phyloP scores from a whole-genome alignment of 1,140 invertebrate species.

The Hypothenemus hampei region DNA sequence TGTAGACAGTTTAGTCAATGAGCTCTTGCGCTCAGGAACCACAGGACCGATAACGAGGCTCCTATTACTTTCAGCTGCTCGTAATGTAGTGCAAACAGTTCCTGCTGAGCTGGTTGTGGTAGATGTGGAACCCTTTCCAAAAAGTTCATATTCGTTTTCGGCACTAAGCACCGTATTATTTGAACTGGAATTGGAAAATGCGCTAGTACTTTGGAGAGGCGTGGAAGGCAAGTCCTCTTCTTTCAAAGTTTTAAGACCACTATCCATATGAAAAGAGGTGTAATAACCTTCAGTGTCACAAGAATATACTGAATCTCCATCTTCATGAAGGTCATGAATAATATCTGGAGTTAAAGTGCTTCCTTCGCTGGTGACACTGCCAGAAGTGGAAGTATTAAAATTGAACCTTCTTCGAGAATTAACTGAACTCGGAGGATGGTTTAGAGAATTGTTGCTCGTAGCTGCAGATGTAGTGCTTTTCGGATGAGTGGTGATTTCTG shows the following conservation, averaged over 20 bases:
- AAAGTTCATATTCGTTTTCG: slow-evolving; percentile 84
- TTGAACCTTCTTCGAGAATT: slow-evolving; percentile 58
- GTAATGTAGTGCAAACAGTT: slow-evolving; percentile 76
- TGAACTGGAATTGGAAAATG: slow-evolving; percentile 51
- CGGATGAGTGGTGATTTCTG: slow-evolving; percentile 71
- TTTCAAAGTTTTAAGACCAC: slow-evolving; percentile 79
- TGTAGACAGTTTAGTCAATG: slow-evolving; percentile 50
- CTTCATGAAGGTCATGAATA: slow-evolving; percentile 67
- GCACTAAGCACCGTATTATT: slow-evolving; percentile 59
- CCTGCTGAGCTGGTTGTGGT: slow-evolving; percentile 86
- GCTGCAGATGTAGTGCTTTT: slow-evolving; percentile 61
- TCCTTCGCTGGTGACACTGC: slow-evolving; percentile 78
- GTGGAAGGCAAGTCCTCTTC: slow-evolving; percentile 69
- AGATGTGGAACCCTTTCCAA: slow-evolving; percentile 81
- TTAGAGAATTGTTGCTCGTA: slow-evolving; percentile 62
- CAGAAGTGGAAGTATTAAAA: slow-evolving; percentile 68
- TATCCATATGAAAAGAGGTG: slow-evolving; percentile 95
- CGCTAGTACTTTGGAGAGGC: slow-evolving; percentile 58
- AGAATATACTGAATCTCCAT: slow-evolving; percentile 89
- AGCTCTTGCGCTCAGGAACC: slow-evolving; percentile 72
- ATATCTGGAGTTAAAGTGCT: slow-evolving; percentile 74
- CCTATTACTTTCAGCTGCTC: slow-evolving; percentile 55
- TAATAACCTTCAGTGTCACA: slow-evolving; percentile 97
- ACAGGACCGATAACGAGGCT: slow-evolving; percentile 59
- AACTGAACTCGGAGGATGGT: slow-evolving; percentile 63